Conservation (phyloP, 1,140 invertebrate genomes). For the Dufourea novaeangliae region DNA sequence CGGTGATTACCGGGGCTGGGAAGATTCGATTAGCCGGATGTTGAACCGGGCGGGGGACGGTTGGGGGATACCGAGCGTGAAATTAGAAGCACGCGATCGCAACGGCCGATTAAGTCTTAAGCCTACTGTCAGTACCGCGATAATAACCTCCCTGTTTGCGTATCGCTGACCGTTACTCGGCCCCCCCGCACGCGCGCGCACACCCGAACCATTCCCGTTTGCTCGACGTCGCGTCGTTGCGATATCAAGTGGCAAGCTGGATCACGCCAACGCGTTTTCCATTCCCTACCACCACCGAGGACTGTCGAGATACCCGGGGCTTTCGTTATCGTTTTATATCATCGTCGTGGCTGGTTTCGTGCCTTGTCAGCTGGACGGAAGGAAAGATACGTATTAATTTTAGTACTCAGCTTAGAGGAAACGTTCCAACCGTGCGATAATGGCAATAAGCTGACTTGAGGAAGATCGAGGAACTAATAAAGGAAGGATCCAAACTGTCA, state of each 20-base stretch:
- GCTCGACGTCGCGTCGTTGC: conserved; percentile 5
- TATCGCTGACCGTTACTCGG: conserved; percentile 26
- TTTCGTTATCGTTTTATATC: conserved; percentile 7
- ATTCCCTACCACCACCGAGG: no score
- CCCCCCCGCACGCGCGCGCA: no score
- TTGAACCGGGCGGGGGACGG: conserved; percentile 40
- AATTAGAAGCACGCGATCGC: conserved; percentile 75
- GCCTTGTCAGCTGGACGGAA: not conserved
- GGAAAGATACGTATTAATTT: not conserved
- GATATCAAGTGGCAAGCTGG: not conserved
- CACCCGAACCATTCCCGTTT: conserved; percentile 8
- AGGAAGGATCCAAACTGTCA: no score
- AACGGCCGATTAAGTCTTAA: conserved; percentile 70
- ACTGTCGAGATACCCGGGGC: not conserved
- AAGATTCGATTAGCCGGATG: conserved; percentile 68
- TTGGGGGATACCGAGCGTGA: conserved; percentile 63
- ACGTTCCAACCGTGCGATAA: no score
- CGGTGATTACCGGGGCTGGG: conserved; percentile 59
- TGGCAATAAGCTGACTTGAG: not conserved
- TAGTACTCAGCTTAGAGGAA: no score
- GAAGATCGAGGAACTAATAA: no score
- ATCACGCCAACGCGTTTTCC: not conserved
- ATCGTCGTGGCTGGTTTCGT: not conserved
- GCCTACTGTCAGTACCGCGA: conserved; percentile 63
- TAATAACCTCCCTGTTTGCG: conserved; percentile 64